Base-by-base conservation (phyloP, 2,888 invertebrate genomes). In the Smittia sp. region DNA sequence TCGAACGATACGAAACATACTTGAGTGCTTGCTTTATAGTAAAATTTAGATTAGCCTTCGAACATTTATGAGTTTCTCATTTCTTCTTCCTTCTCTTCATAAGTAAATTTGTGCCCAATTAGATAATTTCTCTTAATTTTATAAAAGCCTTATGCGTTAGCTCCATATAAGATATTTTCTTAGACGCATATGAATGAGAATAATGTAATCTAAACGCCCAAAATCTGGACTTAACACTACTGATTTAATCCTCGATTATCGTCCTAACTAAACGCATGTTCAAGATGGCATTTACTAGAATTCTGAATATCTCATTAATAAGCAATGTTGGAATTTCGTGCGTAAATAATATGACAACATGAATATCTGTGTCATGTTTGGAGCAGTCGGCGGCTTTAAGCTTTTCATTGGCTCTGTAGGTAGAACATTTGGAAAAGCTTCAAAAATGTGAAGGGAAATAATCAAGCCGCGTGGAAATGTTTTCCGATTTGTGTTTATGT, bases 81-180 rank as follows among this genome's bases (percentile, higher is more conserved):
- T 46, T 46, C n/a, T n/a, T 46, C n/a, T 46, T 58, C 13, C 58
- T 6, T 15, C 52, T 20, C 22, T 22, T 58, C 58, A 22, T 58
- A 58, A 58, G 58, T 22, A 22, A 58, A 22, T 58, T 58, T 58
- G 58, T 58, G 58, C 58, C 58, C 58, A 58, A 58, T 58, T n/a
- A 58, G 18, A 58, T 58, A 58, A 46, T 58, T 58, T 58, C 11
- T 7, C 22, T 58, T 18, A 58, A 58, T 58, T 2, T 22, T 22
- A 32, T 32, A 32, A 32, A 32, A 32, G 32, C 32, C 32, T 32
- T 32, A 32, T 32, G 32, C 32, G 32, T 32, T 32, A 32, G 32
- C 32, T 32, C 32, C 32, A 32, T 32, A 9, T 6, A 6, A 32
- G 32, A 32, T 32, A 32, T 32, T 32, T 32, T 32, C 32, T 32